Base-by-base conservation (phyloP, 2,113 vertebrate species). In the Chionis minor region DNA sequence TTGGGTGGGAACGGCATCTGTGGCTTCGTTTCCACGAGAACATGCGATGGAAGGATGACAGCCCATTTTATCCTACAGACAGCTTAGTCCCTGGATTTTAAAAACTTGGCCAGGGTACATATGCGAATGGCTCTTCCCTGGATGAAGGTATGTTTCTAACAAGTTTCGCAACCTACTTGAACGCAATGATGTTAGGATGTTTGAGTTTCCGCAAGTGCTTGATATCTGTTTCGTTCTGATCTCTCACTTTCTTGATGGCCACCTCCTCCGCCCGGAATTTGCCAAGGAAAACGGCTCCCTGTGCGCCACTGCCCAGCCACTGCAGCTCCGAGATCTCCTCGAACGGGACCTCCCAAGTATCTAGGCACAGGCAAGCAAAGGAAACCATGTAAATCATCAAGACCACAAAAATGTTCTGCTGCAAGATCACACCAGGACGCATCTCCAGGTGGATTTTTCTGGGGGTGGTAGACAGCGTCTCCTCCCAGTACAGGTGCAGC, bases 161-260 rank as follows among this genome's bases (percentile, higher is more conserved):
- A 21, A 66, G 18, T 40, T 26, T 40, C 59, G 40, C 28, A 45
- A 98, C 99, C 78, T 98, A 99, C 99, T 99, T 99, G 97, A 99
- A 99, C 24, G 99, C 99, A 67, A 99, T 99, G 97, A 99, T 99
- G 98, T 99, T 99, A 58, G 99, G 99, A 88, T 99, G 99, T 94
- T 99, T 99, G 95, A 99, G 98, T 81, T 99, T 99, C 86, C 99
- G 97, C 97, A 99, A 96, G 96, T 99, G 99, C 97, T 99, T 99
- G 96, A 99, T 99, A 96, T 99, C 99, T 0, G 99, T 99, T 98
- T 99, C 99, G 35, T 99, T 99, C 97, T 99, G 99, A 62, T 99
- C 99, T 80, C 99, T 98, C 95, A 99, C 99, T 97, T 99, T 99
- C 98, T 99, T 99, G 98, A 99, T 99, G 96, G 99, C 99, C 94